These are phyloP conservation scores for Clostera curtula DNA, from an alignment of 2,888 invertebrate species.

Conservation along the genomic window DNA sequence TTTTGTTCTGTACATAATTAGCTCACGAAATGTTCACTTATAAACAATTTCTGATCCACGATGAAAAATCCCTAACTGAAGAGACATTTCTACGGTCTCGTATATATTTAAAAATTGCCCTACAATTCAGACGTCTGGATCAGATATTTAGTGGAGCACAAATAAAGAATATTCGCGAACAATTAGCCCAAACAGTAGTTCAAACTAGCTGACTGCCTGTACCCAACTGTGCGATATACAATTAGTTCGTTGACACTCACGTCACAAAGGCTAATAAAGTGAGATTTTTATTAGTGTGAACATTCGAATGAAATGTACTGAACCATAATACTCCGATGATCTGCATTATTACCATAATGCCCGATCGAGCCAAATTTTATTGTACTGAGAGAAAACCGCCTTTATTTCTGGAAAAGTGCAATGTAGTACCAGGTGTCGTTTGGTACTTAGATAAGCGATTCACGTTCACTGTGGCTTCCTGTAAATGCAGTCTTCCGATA, in stretches of 20 bases:
- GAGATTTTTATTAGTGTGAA: slow-evolving; percentile 48
- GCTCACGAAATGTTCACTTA: slow-evolving; percentile 31
- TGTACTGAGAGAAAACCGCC: slow-evolving; percentile 68
- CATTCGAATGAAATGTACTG: slow-evolving; percentile 33
- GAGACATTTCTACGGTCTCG: no score
- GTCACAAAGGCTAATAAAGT: slow-evolving; percentile 42
- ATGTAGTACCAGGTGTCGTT: slow-evolving; percentile 53
- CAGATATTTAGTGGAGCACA: no score
- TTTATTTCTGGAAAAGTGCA: slow-evolving; percentile 64
- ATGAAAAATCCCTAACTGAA: no score
- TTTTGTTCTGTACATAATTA: slow-evolving; percentile 52
- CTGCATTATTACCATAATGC: slow-evolving; percentile 48
- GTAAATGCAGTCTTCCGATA: slow-evolving; percentile 73
- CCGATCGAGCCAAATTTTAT: slow-evolving; percentile 68
- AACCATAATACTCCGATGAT: slow-evolving; percentile 60
- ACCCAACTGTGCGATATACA: slow-evolving; percentile 23
- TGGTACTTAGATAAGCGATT: slow-evolving; percentile 65
- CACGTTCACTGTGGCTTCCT: slow-evolving; percentile 70
- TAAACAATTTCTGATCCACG: slow-evolving; percentile 19
- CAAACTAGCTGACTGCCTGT: slow-evolving; percentile 44
- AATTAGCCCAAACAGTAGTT: slow-evolving; percentile 30
- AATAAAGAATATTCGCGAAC: slow-evolving; percentile 25
- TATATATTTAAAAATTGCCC: no score
- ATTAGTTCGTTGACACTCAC: slow-evolving; percentile 21
- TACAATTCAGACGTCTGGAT: no score